Conservation (phyloP, 2,797 vertebrate species). For the Craterocephalus amniculus region DNA sequence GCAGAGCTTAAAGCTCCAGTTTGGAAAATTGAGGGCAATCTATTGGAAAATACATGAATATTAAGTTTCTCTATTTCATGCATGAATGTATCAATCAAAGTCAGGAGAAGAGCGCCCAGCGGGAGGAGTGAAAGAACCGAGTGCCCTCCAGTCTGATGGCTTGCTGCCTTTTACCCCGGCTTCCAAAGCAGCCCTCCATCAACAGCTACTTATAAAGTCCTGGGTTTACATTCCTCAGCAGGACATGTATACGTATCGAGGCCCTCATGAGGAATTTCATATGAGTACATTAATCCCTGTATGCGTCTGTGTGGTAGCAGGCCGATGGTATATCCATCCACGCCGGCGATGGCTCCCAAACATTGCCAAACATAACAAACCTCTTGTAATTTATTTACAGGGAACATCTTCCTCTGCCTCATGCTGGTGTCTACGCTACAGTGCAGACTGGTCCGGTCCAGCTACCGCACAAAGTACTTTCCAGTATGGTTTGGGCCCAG, state of each 20-base stretch:
- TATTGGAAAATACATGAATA: background rate
- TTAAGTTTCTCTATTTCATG: background rate
- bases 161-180: slow-evolving; percentile 22
- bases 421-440: slow-evolving; percentile 24
- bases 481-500: slow-evolving; percentile 28
- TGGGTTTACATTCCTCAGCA: slow-evolving; percentile 68
- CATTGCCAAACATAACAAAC: slow-evolving; percentile 60
- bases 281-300: slow-evolving; percentile 54
- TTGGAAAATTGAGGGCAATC: background rate
- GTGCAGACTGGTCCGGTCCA: slow-evolving; percentile 13
- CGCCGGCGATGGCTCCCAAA: slow-evolving; percentile 28
- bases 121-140: slow-evolving; percentile 18
- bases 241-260: slow-evolving; percentile 57
- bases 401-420: slow-evolving; percentile 28
- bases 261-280: slow-evolving; percentile 44
- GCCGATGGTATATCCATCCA: slow-evolving; percentile 44
- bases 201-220: slow-evolving; percentile 68
- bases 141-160: slow-evolving; percentile 12
- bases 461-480: slow-evolving; percentile 37
- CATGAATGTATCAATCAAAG: background rate
- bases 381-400: slow-evolving; percentile 51
- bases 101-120: slow-evolving; percentile 7
- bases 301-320: slow-evolving; percentile 34
- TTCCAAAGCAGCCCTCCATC: slow-evolving; percentile 59
- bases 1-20: background rate